These are phyloP conservation scores for Ranitomeya variabilis DNA, from an alignment of 2,113 vertebrate species.

Conservation along the genomic window DNA sequence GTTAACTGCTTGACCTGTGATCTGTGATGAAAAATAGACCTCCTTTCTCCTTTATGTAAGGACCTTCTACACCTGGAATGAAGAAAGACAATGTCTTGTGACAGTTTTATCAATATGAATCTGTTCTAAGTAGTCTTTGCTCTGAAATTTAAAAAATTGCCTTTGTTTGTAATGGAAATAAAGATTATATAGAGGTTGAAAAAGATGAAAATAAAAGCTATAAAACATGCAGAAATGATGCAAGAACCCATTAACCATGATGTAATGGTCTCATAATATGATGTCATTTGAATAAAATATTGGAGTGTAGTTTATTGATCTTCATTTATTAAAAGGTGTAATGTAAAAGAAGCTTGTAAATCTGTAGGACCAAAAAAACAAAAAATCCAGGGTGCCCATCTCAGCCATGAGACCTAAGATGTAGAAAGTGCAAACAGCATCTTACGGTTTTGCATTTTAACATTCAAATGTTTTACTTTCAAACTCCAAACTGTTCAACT, in stretches of 20 bases:
- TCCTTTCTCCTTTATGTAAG: neutral
- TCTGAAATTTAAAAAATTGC: neutral
- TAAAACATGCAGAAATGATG: neutral
- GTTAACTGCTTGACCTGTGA: constrained; percentile 55
- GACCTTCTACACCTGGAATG: neutral
- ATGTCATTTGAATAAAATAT: neutral
- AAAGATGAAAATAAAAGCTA: neutral
- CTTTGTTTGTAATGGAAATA: neutral
- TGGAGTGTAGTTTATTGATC: neutral
- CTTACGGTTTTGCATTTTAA: too few species aligned
- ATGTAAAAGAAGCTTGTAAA: too few species aligned
- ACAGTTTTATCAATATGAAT: neutral
- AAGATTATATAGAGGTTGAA: neutral
- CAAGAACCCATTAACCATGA: neutral
- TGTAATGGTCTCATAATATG: neutral
- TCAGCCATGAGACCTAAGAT: neutral
- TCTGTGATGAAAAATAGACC: constrained; percentile 33
- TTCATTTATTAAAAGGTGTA: too few species aligned
- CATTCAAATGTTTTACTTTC: too few species aligned
- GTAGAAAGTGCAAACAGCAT: too few species aligned
- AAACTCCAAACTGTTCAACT: too few species aligned
- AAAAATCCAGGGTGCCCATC: neutral
- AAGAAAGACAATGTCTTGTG: neutral
- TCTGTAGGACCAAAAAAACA: neutral
- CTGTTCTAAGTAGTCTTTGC: constrained; percentile 1